phyloP scores from a whole-genome alignment of 2,888 invertebrate species.

The Flexamia atlantica region DNA sequence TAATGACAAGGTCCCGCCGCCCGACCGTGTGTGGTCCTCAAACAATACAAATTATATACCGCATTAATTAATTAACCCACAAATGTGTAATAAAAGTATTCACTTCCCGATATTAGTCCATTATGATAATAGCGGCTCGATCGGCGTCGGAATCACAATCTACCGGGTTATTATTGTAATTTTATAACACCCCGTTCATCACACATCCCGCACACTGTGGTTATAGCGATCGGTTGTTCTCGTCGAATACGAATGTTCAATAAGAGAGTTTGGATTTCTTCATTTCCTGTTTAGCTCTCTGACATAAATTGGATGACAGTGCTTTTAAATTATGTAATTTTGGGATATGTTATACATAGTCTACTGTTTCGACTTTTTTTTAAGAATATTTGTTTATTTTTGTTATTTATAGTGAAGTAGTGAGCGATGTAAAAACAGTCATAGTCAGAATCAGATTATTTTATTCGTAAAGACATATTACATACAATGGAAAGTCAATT shows the following conservation, averaged over 20 bases:
- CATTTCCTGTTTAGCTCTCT: no score
- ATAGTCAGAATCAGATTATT: no score
- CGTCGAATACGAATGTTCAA: neutral
- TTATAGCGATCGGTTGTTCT: neutral
- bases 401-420: no score
- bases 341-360: no score
- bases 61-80: constrained; percentile 57
- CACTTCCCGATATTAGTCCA: constrained; percentile 55
- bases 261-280: no score
- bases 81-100: constrained; percentile 56
- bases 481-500: no score
- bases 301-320: no score
- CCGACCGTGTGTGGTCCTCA: constrained; percentile 39
- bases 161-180: constrained; percentile 53
- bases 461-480: no score
- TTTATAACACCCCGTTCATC: constrained; percentile 53
- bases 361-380: no score
- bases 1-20: constrained; percentile 45
- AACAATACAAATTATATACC: constrained; percentile 47
- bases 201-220: neutral
- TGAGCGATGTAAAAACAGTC: no score
- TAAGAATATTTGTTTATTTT: no score
- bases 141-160: constrained; percentile 39
- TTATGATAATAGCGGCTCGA: constrained; percentile 44
- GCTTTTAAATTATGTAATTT: no score